Conservation (phyloP, 92 coral and sea anemone species). For the Nematostella vectensis region DNA sequence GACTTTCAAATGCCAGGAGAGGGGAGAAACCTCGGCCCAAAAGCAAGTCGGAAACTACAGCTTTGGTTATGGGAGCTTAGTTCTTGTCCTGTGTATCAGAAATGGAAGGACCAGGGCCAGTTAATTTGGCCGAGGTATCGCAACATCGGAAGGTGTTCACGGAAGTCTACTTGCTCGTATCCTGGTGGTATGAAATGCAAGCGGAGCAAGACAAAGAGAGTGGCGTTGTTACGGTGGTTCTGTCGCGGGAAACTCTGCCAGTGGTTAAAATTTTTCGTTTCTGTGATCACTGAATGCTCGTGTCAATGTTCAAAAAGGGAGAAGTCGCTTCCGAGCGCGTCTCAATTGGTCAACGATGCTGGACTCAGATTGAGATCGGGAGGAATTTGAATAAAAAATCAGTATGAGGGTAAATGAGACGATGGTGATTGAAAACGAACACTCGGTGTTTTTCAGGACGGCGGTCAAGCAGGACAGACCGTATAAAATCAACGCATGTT, state of each 20-base stretch:
- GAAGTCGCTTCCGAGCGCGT: not conserved
- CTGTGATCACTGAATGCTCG: constrained; percentile 72
- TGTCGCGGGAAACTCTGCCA: constrained; percentile 56
- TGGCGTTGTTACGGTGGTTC: constrained; percentile 67
- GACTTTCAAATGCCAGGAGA: constrained; percentile 91
- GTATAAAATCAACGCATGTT: too few species aligned
- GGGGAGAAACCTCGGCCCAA: constrained; percentile 70
- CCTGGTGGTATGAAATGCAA: constrained; percentile 93
- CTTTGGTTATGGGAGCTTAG: constrained; percentile 95
- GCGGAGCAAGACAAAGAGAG: constrained; percentile 35
- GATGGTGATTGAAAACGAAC: too few species aligned
- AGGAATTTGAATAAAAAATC: too few species aligned
- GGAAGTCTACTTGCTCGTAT: constrained; percentile 79
- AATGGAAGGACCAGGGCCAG: constrained; percentile 81
- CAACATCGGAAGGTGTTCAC: constrained; percentile 80
- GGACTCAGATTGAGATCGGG: not conserved
- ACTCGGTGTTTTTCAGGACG: too few species aligned
- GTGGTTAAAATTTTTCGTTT: constrained; percentile 53
- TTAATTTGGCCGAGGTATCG: constrained; percentile 82
- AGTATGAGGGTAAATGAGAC: too few species aligned
- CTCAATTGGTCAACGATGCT: not conserved
- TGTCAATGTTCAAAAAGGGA: constrained; percentile 49
- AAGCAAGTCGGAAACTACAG: constrained; percentile 92
- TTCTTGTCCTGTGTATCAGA: constrained; percentile 70
- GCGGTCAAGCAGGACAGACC: too few species aligned